Evolutionary conservation across 2,888 invertebrate genomes (phyloP), one percentile per base, ranked within the genome.

Genomic region (Harmothoe impar): DNA sequence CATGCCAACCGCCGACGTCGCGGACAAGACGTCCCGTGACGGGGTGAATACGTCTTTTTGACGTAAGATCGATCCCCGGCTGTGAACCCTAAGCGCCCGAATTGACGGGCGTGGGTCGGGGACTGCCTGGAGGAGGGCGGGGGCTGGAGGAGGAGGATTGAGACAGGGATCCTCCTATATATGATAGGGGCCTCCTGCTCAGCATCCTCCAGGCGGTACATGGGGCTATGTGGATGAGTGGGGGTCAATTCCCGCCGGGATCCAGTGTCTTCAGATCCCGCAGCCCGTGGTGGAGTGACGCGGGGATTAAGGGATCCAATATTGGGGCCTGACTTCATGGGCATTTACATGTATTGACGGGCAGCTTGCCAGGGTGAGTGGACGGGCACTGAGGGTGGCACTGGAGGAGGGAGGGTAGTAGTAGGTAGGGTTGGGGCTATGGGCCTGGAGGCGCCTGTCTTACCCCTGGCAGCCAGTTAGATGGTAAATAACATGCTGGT

Each of bases 311-410:
- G 43, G 81, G 81, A 81, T 81, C 43, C 81, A 81, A 81, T 81
- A 81, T 33, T 81, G 43, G 43, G 20, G 35, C 43, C 43, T 43
- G 81, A 33, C 43, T 81, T 20, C 81, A 43, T n/a, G 81, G 35
- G 23, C 33, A 81, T 81, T 81, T 81, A 81, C 81, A 81, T 81
- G 35, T 81, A 81, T 81, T 81, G 81, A 81, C 81, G 3, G 81
- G n/a, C 81, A 25, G 35, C 33, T 20, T 43, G 77, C 17, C n/a
- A 25, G 77, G 77, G 29, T 77, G 77, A 77, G 77, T n/a, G 77
- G 25, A 25, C n/a, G 62, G 62, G 62, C 62, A 43, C 43, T 10
- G 5, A 23, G 10, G 62, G 62, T 17, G 62, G 20, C 5, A 5
- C 62, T 25, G 62, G 25, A 62, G 77, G 77, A 25, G 77, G 25